Conservation (phyloP, 2,113 vertebrate genomes). For the Elephas maximus region DNA sequence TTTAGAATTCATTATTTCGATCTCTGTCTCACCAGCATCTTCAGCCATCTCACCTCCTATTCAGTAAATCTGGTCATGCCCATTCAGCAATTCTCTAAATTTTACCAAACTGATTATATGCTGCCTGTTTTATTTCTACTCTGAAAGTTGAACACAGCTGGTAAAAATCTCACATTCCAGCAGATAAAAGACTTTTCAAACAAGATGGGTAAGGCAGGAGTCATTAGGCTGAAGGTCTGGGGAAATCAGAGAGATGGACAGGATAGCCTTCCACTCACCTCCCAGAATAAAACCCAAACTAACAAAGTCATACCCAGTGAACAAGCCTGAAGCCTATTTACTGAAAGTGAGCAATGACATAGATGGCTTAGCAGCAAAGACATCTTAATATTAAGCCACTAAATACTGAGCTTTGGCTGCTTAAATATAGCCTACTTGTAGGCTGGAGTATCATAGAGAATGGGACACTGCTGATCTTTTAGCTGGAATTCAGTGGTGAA, state of each 20-base stretch:
- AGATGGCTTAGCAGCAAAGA: neutral
- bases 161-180: neutral
- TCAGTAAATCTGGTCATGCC: neutral
- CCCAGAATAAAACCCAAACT: neutral
- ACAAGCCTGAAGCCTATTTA: neutral
- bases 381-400: neutral
- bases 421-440: neutral
- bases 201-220: neutral
- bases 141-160: neutral
- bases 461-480: neutral
- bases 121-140: neutral
- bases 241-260: neutral
- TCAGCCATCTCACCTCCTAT: neutral
- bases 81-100: slow-evolving; percentile 13
- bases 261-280: neutral
- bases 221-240: neutral
- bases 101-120: neutral
- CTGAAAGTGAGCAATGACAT: neutral
- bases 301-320: neutral
- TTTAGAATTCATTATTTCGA: slow-evolving; percentile 8
- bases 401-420: neutral
- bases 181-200: neutral
- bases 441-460: neutral
- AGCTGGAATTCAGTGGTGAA: neutral
- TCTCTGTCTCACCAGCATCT: neutral